phyloP scores from a whole-genome alignment of 1,140 invertebrate genomes.

The Sesamia nonagrioides region DNA sequence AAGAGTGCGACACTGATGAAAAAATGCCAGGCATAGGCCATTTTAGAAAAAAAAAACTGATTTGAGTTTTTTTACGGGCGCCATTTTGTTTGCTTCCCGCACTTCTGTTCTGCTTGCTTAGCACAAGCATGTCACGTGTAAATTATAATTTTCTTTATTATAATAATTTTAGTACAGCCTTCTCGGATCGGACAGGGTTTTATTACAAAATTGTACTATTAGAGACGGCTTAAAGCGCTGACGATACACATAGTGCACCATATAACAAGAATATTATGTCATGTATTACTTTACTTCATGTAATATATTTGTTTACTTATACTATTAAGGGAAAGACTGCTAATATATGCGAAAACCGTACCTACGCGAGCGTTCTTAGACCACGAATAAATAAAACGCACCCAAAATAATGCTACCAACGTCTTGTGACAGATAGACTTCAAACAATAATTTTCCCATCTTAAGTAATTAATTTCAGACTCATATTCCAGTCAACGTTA shows the following conservation, averaged over 20 bases:
- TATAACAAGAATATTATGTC: conserved; percentile 21
- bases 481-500: conserved; percentile 61
- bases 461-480: conserved; percentile 70
- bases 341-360: conserved; percentile 36
- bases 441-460: conserved; percentile 77
- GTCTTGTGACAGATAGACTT: conserved; percentile 50
- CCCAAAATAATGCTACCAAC: not conserved
- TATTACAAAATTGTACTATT: not conserved
- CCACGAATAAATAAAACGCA: conserved; percentile 32
- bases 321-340: conserved; percentile 17
- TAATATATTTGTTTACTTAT: conserved; percentile 24
- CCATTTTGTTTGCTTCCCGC: not conserved
- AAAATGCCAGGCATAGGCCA: not conserved
- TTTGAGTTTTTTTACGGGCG: not conserved
- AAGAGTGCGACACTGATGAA: not conserved
- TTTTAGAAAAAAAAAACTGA: not conserved
- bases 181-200: not conserved
- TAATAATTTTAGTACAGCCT: not conserved
- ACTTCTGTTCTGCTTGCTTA: too few species aligned
- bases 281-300: not conserved
- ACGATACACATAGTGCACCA: not conserved
- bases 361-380: conserved; percentile 10
- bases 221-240: conserved; percentile 31
- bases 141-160: not conserved
- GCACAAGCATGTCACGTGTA: not conserved